These are phyloP conservation scores for Colossoma macropomum DNA, from an alignment of 2,113 vertebrate genomes.

Conservation along the genomic window DNA sequence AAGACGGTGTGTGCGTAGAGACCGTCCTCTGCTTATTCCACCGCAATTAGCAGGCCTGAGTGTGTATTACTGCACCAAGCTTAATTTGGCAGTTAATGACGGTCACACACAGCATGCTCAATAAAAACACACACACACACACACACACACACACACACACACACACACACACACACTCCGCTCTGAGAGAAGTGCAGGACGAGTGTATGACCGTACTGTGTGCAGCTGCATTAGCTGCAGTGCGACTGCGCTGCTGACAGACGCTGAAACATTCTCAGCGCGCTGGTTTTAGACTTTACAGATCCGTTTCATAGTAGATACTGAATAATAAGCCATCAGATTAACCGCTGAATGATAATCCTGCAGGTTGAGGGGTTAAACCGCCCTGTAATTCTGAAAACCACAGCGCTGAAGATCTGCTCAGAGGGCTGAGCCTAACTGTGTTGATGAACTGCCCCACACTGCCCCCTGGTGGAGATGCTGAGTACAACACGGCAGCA, in stretches of 20 bases:
- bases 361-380: neutral
- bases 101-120: constrained; percentile 14
- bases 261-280: too few species aligned
- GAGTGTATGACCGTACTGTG: too few species aligned
- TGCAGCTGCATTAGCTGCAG: too few species aligned
- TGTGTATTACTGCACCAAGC: constrained; percentile 16
- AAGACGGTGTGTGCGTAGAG: constrained; percentile 14
- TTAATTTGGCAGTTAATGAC: constrained; percentile 46
- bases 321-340: too few species aligned
- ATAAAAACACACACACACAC: neutral
- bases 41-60: neutral
- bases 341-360: too few species aligned
- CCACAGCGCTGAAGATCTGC: neutral
- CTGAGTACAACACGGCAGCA: neutral
- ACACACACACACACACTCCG: neutral
- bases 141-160: too few species aligned
- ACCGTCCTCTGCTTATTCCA: neutral
- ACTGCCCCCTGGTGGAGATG: constrained; percentile 38
- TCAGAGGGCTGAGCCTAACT: neutral
- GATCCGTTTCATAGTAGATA: too few species aligned
- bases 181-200: too few species aligned
- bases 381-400: constrained; percentile 14
- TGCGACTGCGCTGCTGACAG: too few species aligned
- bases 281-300: too few species aligned
- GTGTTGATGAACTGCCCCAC: neutral